Conservation (phyloP, 1,140 invertebrate species). For the Drosophila kanapiae region DNA sequence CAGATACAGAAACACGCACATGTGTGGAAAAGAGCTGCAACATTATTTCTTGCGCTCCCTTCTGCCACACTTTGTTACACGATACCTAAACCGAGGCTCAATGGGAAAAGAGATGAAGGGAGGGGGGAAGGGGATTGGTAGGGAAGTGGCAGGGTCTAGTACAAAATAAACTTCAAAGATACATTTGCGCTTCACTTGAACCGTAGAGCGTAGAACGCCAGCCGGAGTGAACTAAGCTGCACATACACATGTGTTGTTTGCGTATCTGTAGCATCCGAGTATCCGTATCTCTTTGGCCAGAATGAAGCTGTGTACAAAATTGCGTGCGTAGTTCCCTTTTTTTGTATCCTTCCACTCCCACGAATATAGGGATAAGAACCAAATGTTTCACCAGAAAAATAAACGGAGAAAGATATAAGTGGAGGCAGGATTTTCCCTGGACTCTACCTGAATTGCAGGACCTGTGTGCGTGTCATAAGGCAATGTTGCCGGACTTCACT, state of each 20-base stretch:
- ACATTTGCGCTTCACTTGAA: constrained; percentile 82
- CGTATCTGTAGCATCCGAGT: constrained; percentile 22
- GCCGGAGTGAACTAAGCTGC: constrained; percentile 73
- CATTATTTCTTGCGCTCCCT: constrained; percentile 44
- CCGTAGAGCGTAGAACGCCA: constrained; percentile 67
- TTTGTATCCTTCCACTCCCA: not conserved
- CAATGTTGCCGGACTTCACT: constrained; percentile 55
- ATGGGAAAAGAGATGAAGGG: not conserved
- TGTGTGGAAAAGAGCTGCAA: constrained; percentile 30
- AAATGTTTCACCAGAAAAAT: constrained; percentile 55
- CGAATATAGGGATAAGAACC: constrained; percentile 18
- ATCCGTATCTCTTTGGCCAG: constrained; percentile 32
- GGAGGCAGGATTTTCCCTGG: constrained; percentile 10
- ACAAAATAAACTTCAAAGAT: constrained; percentile 81
- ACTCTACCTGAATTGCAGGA: constrained; percentile 61
- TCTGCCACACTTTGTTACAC: constrained; percentile 65
- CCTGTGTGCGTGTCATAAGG: constrained; percentile 33
- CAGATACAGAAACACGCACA: constrained; percentile 39
- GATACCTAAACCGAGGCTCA: constrained; percentile 60
- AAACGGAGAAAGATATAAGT: constrained; percentile 17
- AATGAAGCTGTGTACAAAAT: constrained; percentile 81
- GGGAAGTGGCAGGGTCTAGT: constrained; percentile 18
- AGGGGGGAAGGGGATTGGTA: not conserved
- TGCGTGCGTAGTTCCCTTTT: constrained; percentile 73
- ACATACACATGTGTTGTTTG: constrained; percentile 34